Evolutionary conservation across 1,140 invertebrate species (phyloP), one percentile per base, ranked within the genome.

Genomic region (Tetramorium simillimum): DNA sequence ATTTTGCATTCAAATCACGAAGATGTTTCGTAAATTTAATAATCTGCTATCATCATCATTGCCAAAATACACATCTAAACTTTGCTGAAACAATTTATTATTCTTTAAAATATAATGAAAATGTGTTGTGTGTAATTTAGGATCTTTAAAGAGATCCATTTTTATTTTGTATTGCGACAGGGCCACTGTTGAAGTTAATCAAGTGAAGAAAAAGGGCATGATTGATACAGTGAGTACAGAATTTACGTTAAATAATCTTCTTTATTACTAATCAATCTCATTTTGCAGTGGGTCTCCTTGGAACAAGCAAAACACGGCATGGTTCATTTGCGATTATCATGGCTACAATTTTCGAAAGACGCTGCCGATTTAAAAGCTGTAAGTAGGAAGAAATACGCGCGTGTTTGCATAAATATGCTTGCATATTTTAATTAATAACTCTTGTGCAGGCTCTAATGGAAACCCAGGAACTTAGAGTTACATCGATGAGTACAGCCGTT

Each of bases 241-340:
- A 43, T 72, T 60, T 24, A 60, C 21, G 33, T 62, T 28, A 33
- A n/a, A 28, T n/a, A 49, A 0, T 43, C 16, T 51, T 58, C 33
- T 10, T 73, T 65, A 49, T 87, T 77, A 40, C 14, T 43, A 51
- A 88, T 67, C n/a, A 1, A 77, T 85, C 65, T 80, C 86, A 91
- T 89, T 90, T 95, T 95, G 4, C 92, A 99, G 98, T 99, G 99
- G 98, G 96, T 99, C 72, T 98, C 98, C 0, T 95, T 99, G 86
- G 98, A 99, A 94, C 97, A 99, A 95, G 98, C 98, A 4, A 99
- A 99, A 95, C 98, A 98, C 92, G 99, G 99, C 51, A 97, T 98
- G 96, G 96, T 99, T 2, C 98, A 99, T 94, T 92, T 99, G 43
- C 96, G 98, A 82, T 95, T 99, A 33, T 97, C 97, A 4, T 99